Evolutionary conservation across 2,888 invertebrate species (phyloP).

Genomic region (Scaptomyza flava): DNA sequence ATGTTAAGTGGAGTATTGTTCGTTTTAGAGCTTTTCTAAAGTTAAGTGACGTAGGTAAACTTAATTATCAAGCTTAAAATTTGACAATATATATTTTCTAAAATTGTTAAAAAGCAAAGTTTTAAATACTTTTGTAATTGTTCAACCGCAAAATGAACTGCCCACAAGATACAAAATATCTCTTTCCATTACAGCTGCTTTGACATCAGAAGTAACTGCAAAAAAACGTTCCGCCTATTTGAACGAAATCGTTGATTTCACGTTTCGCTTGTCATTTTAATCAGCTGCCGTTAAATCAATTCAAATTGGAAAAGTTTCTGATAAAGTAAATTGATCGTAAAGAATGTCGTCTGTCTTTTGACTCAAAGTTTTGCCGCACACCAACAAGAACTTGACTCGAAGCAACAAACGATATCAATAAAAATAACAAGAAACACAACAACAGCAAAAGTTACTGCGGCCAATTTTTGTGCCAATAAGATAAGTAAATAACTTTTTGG

Average conservation of each 20-base stretch:
- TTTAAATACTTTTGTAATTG: not conserved
- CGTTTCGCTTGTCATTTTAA: slow-evolving; percentile 25
- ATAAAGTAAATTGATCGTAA: slow-evolving; percentile 49
- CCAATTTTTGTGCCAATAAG: slow-evolving; percentile 32
- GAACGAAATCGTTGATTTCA: slow-evolving; percentile 11
- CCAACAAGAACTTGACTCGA: not conserved
- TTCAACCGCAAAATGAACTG: not conserved
- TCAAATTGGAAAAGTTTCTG: slow-evolving; percentile 52
- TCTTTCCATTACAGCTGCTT: not conserved
- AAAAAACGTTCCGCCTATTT: slow-evolving; percentile 12
- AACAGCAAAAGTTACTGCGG: slow-evolving; percentile 33
- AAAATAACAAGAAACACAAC: slow-evolving; percentile 12
- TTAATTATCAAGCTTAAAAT: no score
- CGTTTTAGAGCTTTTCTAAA: no score
- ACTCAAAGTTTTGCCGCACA: slow-evolving; percentile 9
- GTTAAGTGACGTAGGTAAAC: no score
- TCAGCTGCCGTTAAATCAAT: slow-evolving; percentile 45
- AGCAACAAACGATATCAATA: slow-evolving; percentile 27
- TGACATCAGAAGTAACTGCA: not conserved
- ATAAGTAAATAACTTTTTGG: slow-evolving; percentile 43
- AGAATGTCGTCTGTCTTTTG: slow-evolving; percentile 12
- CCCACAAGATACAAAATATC: not conserved
- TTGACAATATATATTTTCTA: no score
- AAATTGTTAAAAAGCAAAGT: not conserved
- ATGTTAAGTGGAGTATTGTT: no score